phyloP scores from a whole-genome alignment of 2,113 vertebrate species.

The Oxygymnocypris stewartii region DNA sequence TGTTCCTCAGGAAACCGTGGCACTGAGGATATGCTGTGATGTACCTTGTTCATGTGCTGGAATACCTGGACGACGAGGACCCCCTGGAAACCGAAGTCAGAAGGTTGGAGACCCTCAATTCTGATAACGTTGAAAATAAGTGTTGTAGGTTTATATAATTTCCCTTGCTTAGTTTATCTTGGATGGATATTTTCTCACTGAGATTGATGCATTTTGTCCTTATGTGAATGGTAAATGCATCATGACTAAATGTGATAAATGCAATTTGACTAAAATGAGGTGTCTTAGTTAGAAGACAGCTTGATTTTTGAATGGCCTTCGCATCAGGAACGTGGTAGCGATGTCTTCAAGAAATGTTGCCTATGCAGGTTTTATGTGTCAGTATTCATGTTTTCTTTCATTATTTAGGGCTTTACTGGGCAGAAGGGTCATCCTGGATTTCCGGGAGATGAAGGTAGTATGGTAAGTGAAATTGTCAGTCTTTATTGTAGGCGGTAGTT shows the following conservation, averaged over 20 bases:
- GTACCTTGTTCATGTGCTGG: slow-evolving; percentile 80
- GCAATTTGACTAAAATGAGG: neutral
- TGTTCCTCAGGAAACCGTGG: slow-evolving; percentile 72
- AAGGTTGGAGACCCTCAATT: slow-evolving; percentile 72
- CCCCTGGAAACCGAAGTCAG: slow-evolving; percentile 66
- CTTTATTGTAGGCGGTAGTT: no score
- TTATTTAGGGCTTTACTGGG: no score
- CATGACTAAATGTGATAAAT: neutral
- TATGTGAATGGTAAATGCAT: neutral
- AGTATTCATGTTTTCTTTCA: no score
- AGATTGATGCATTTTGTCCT: neutral
- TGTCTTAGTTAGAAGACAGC: no score
- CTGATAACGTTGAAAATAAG: no score
- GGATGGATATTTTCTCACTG: neutral
- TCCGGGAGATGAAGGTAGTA: no score
- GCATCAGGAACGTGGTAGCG: no score
- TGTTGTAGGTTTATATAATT: neutral
- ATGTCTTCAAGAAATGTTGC: no score
- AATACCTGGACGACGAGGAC: slow-evolving; percentile 73
- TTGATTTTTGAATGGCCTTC: no score
- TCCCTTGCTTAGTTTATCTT: neutral
- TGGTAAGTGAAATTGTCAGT: no score
- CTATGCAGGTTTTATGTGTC: no score
- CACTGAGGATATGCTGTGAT: slow-evolving; percentile 80
- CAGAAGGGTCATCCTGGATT: no score